phyloP scores from a whole-genome alignment of 2,113 vertebrate species.

The Hippocampus abdominalis region DNA sequence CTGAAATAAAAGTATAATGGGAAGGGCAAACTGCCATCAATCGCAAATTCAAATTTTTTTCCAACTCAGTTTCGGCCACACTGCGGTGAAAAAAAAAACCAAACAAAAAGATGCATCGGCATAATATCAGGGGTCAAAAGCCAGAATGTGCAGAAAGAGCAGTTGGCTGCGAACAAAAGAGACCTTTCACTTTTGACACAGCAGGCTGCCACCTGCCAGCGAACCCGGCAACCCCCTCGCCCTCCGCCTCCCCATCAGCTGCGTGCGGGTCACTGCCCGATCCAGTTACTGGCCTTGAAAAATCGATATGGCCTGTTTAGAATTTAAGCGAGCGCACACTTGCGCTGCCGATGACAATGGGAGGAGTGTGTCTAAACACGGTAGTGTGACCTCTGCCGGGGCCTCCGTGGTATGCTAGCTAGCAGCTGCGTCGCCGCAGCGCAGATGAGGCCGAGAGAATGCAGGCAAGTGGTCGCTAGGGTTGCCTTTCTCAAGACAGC shows the following conservation, averaged over 20 bases:
- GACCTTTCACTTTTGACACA: conserved; percentile 37
- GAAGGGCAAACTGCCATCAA: not conserved
- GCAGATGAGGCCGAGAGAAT: conserved; percentile 52
- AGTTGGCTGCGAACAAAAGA: conserved; percentile 28
- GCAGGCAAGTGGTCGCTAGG: conserved; percentile 50
- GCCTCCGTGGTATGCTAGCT: conserved; percentile 36
- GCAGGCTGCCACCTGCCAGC: conserved; percentile 34
- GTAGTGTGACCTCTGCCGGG: conserved; percentile 55
- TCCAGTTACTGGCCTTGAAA: conserved; percentile 37
- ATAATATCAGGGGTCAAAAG: conserved; percentile 5
- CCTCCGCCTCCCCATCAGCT: conserved; percentile 21
- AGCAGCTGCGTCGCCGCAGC: conserved; percentile 58
- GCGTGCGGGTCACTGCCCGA: conserved; percentile 29
- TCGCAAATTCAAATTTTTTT: not conserved
- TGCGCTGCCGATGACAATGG: conserved; percentile 42
- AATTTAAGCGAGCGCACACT: conserved; percentile 30
- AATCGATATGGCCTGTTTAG: conserved; percentile 42
- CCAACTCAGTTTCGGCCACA: not conserved
- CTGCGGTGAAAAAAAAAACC: no score
- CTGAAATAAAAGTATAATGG: not conserved
- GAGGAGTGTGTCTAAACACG: conserved; percentile 58
- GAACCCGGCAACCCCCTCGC: conserved; percentile 12
- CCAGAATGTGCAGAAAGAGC: conserved; percentile 15
- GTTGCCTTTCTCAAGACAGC: conserved; percentile 60
- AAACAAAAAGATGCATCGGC: not conserved